These are phyloP conservation scores for Pluvianellus socialis DNA, from an alignment of 2,113 vertebrate genomes.

Conservation along the genomic window DNA sequence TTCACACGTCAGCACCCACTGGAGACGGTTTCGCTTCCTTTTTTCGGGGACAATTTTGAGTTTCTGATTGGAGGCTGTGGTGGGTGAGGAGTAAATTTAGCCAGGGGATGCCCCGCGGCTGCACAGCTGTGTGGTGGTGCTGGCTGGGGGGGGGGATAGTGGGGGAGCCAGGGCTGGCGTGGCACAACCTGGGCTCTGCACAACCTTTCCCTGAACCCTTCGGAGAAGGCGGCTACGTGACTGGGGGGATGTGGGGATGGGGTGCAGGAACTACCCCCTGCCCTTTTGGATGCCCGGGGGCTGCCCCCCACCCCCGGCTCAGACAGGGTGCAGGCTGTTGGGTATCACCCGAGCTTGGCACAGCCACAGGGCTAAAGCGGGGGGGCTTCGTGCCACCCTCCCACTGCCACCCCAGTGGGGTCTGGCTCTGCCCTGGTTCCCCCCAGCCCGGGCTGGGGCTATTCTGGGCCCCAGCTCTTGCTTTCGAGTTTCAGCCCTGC, in stretches of 20 bases:
- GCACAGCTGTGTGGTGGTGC: background rate
- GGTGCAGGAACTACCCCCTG: background rate
- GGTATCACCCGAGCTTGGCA: rapidly evolving
- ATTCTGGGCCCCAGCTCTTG: background rate
- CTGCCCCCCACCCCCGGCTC: background rate
- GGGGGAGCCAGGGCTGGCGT: background rate
- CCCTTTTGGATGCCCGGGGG: rapidly evolving
- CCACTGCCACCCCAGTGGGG: rapidly evolving
- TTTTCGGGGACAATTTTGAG: background rate
- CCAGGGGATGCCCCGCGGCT: background rate
- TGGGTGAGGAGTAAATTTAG: conserved; percentile 38
- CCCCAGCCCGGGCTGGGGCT: background rate
- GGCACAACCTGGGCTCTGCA: background rate
- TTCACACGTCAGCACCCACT: conserved; percentile 46
- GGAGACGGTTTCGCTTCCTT: conserved; percentile 17
- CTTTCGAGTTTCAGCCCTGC: conserved; percentile 53
- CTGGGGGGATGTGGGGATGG: rapidly evolving
- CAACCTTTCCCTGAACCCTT: background rate
- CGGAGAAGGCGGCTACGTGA: rapidly evolving
- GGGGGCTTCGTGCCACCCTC: rapidly evolving
- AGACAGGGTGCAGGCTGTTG: background rate
- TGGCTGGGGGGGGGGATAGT: background rate
- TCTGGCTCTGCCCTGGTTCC: background rate
- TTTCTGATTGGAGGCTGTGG: conserved; percentile 22
- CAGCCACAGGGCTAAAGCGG: rapidly evolving